These are phyloP conservation scores for Brachyalestes nurse DNA, from an alignment of 2,797 vertebrate genomes.

Conservation along the genomic window DNA sequence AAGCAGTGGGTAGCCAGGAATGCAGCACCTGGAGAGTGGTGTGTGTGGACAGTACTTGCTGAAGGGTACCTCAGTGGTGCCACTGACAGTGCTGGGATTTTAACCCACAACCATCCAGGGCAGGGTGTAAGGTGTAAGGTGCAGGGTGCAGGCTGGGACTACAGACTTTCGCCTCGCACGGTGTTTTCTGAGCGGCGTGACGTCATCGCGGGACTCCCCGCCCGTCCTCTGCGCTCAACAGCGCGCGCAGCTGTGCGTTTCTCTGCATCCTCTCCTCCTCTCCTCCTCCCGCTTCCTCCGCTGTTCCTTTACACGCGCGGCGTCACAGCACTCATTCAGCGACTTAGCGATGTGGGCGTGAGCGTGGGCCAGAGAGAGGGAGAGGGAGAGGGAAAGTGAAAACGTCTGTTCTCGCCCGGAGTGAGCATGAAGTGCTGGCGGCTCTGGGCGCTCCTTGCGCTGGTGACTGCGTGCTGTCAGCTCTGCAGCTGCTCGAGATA, in stretches of 20 bases:
- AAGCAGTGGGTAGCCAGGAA: too few relatives aligned
- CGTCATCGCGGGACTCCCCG: constrained; percentile 10
- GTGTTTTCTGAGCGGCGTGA: constrained; percentile 1
- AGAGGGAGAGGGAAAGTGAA: constrained; percentile 52
- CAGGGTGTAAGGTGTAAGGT: too few relatives aligned
- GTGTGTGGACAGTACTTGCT: too few relatives aligned
- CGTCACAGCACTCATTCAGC: neutral
- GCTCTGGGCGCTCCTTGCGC: constrained; percentile 71
- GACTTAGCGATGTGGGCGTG: constrained; percentile 44
- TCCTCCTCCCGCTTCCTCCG: neutral
- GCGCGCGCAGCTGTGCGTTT: neutral
- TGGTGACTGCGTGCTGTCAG: constrained; percentile 75
- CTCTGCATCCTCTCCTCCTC: neutral
- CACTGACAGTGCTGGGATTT: too few relatives aligned
- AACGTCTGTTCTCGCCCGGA: constrained; percentile 44
- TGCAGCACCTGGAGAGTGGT: too few relatives aligned
- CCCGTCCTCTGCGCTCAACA: neutral
- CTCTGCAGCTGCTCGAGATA: constrained; percentile 73
- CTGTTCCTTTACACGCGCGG: neutral
- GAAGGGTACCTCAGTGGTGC: too few relatives aligned
- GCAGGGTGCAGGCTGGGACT: constrained; percentile 32
- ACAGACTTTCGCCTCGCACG: neutral
- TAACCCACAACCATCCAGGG: too few relatives aligned
- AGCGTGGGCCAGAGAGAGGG: constrained; percentile 2
- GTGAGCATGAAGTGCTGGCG: constrained; percentile 74